phyloP scores from a whole-genome alignment of 2,888 invertebrate genomes.

The Melipona bicolor region DNA sequence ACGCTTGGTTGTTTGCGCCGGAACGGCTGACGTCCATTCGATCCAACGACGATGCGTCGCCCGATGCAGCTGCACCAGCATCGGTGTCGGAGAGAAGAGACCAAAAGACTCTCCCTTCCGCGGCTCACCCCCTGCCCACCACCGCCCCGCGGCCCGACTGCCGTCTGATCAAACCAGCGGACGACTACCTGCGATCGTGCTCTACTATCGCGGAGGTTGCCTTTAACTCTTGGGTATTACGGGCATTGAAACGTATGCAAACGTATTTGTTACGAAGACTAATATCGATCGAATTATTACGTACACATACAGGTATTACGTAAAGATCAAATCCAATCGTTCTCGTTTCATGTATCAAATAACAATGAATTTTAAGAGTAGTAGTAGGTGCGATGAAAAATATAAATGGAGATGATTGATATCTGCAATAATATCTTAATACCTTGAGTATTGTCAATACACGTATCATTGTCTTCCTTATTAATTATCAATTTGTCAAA shows the following conservation, averaged over 20 bases:
- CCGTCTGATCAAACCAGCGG: not conserved
- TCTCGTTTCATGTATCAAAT: too few species aligned
- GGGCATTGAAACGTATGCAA: not conserved
- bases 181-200: constrained; percentile 29
- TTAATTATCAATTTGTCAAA: too few species aligned
- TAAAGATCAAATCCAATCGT: too few species aligned
- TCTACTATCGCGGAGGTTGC: not conserved
- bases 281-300: too few species aligned
- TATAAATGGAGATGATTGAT: too few species aligned
- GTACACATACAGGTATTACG: too few species aligned
- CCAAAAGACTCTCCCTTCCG: constrained; percentile 27
- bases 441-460: too few species aligned
- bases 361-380: too few species aligned
- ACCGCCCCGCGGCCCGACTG: not conserved
- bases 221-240: not conserved
- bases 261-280: too few species aligned
- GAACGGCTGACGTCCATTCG: constrained; percentile 74
- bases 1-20: constrained; percentile 78
- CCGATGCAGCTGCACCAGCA: constrained; percentile 63
- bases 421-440: too few species aligned
- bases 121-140: not conserved
- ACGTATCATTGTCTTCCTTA: too few species aligned
- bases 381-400: too few species aligned
- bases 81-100: constrained; percentile 30
- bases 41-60: constrained; percentile 65